phyloP scores from a whole-genome alignment of 1,140 invertebrate species.

The Drosophila insularis region DNA sequence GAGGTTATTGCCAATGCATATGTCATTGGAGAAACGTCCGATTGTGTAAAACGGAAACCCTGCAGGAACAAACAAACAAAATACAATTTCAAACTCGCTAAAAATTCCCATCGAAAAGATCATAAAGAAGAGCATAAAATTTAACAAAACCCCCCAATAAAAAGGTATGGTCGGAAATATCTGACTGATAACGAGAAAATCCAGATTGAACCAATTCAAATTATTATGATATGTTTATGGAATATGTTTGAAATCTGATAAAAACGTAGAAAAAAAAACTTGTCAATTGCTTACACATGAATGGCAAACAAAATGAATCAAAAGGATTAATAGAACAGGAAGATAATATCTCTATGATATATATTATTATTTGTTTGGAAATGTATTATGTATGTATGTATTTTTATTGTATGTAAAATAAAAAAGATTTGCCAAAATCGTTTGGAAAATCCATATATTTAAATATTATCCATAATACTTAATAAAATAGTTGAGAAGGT shows the following conservation, averaged over 20 bases:
- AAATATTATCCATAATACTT: too few relatives aligned
- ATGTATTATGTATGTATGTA: too few relatives aligned
- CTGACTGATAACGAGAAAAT: not conserved
- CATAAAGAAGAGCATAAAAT: not conserved
- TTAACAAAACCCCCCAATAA: not conserved
- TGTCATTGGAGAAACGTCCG: slow-evolving; percentile 87
- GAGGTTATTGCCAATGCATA: slow-evolving; percentile 86
- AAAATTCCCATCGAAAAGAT: too few relatives aligned
- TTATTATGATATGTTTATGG: not conserved
- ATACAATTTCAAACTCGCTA: not conserved
- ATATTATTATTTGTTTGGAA: too few relatives aligned
- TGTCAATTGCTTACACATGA: not conserved
- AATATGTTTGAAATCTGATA: not conserved
- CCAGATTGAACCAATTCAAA: not conserved
- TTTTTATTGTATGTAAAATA: too few relatives aligned
- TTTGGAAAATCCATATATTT: too few relatives aligned
- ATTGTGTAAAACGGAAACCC: slow-evolving; percentile 88
- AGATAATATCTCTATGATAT: not conserved
- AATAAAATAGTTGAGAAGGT: too few relatives aligned
- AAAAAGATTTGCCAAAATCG: too few relatives aligned
- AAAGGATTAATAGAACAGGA: not conserved
- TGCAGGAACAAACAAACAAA: slow-evolving; percentile 25
- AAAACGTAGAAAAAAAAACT: not conserved
- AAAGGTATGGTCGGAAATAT: not conserved
- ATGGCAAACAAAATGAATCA: not conserved